Conservation (phyloP, 2,113 vertebrate species). For the Ceratotherium simum region DNA sequence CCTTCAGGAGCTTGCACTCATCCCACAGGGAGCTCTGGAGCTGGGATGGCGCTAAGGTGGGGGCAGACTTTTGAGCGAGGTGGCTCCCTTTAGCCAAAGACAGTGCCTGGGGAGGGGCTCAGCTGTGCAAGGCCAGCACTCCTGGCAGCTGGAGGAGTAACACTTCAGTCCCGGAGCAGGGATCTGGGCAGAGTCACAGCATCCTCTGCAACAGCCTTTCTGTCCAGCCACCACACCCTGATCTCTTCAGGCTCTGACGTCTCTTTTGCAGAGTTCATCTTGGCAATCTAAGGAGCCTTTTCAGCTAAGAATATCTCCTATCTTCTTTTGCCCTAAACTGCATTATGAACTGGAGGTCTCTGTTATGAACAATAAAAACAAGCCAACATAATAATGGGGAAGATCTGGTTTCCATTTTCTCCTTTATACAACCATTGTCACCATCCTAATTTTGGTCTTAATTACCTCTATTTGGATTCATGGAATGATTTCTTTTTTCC, state of each 20-base stretch:
- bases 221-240: neutral
- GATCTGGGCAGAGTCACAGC: neutral
- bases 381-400: neutral
- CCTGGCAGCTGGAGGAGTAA: neutral
- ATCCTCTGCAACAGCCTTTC: neutral
- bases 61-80: neutral
- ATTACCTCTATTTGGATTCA: neutral
- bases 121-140: neutral
- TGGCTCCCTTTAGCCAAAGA: neutral
- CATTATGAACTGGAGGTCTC: neutral
- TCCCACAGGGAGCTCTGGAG: neutral
- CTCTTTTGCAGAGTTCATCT: neutral
- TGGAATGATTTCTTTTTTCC: neutral
- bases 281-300: neutral
- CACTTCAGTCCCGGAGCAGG: neutral
- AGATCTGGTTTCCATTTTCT: neutral
- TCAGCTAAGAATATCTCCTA: neutral
- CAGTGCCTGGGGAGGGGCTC: neutral
- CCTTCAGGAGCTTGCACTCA: neutral
- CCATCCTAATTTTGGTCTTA: neutral
- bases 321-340: neutral
- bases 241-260: neutral
- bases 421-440: neutral
- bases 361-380: neutral
- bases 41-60: neutral